These are phyloP conservation scores for Nematopogon swammerdamellus DNA, from an alignment of 2,888 invertebrate species.

Conservation along the genomic window DNA sequence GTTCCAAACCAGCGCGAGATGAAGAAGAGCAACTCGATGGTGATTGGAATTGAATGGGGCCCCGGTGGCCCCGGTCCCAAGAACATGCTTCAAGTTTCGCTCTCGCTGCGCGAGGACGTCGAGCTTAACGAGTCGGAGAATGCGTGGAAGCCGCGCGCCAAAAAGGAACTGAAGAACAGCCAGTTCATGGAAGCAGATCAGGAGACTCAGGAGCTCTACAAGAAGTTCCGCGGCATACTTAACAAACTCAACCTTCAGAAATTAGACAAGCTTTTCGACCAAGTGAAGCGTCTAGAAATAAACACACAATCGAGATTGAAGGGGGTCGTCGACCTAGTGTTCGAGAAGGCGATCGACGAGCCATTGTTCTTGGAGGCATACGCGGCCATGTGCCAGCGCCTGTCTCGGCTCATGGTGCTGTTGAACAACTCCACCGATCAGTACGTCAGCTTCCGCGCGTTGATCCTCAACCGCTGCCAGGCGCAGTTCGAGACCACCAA, in stretches of 20 bases:
- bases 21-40: too few relatives aligned
- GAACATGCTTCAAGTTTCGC: constrained; percentile 63
- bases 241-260: constrained; percentile 96
- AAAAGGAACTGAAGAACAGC: constrained; percentile 15
- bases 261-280: constrained; percentile 76
- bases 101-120: constrained; percentile 74
- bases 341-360: constrained; percentile 94
- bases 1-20: too few relatives aligned
- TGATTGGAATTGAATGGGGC: too few relatives aligned
- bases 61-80: constrained; percentile 31
- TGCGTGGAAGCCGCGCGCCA: constrained; percentile 84
- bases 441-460: constrained; percentile 67
- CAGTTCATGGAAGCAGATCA: too few relatives aligned
- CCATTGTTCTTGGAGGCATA: constrained; percentile 92
- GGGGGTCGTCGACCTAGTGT: constrained; percentile 85
- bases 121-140: constrained; percentile 84
- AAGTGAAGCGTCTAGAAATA: constrained; percentile 75
- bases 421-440: constrained; percentile 35
- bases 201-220: constrained; percentile 62
- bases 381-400: constrained; percentile 78
- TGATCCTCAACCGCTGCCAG: constrained; percentile 83
- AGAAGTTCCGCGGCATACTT: constrained; percentile 81
- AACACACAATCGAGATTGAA: constrained; percentile 75
- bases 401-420: constrained; percentile 59
- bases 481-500: constrained; percentile 84